Conservation (phyloP, 2,888 invertebrate species). For the Pyralis farinalis region DNA sequence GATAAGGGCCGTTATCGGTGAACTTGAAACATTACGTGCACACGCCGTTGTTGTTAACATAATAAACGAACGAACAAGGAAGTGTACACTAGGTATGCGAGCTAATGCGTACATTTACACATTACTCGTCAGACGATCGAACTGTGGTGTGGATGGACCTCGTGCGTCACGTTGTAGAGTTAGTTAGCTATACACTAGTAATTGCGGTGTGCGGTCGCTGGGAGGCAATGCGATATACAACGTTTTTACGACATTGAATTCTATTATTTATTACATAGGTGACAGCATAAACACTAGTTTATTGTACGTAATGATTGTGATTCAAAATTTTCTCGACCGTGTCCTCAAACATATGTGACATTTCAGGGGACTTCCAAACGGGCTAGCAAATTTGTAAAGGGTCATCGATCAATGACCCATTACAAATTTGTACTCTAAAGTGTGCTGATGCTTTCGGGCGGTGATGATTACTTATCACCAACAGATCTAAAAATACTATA, state of each 20-base stretch:
- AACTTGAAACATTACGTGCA: slow-evolving; percentile 61
- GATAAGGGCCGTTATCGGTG: slow-evolving; percentile 62
- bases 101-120: slow-evolving; percentile 19
- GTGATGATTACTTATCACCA: too few species aligned
- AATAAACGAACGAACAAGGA: slow-evolving; percentile 55
- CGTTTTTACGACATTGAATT: slow-evolving; percentile 21
- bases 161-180: slow-evolving; percentile 38
- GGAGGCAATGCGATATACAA: slow-evolving; percentile 27
- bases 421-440: too few species aligned
- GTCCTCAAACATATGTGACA: too few species aligned
- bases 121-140: slow-evolving; percentile 31
- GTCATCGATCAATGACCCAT: too few species aligned
- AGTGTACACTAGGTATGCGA: slow-evolving; percentile 25
- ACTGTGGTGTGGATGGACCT: slow-evolving; percentile 15
- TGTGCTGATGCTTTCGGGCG: too few species aligned
- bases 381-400: too few species aligned
- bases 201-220: slow-evolving; percentile 28
- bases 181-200: slow-evolving; percentile 15
- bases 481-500: too few species aligned
- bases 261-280: not conserved
- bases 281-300: not conserved
- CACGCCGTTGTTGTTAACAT: slow-evolving; percentile 54
- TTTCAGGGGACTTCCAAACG: too few species aligned
- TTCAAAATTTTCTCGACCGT: too few species aligned
- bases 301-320: too few species aligned